Conservation (phyloP, 1,140 invertebrate species). For the Pentalonia nigronervosa region DNA sequence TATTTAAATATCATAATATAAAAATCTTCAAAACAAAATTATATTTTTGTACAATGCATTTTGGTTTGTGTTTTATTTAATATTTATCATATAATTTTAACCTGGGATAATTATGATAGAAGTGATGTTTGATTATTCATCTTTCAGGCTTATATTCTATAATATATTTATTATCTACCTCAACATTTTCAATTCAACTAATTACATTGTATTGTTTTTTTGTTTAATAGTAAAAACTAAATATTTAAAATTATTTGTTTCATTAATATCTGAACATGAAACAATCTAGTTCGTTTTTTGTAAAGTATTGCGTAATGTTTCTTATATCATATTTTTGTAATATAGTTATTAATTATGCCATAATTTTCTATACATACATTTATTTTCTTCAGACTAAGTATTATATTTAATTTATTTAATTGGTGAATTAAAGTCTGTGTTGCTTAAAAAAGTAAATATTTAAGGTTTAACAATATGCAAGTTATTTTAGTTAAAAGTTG, state of each 20-base stretch:
- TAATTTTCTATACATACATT: conserved; percentile 12
- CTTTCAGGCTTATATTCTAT: conserved; percentile 18
- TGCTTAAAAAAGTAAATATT: conserved; percentile 1
- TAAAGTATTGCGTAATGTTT: not conserved
- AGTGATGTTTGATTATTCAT: not conserved
- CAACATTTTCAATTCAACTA: not conserved
- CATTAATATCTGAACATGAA: not conserved
- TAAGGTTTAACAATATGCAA: not conserved
- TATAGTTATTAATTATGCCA: conserved; percentile 13
- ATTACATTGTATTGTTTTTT: not conserved
- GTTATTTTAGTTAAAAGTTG: not conserved
- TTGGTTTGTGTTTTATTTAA: not conserved
- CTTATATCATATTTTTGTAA: conserved; percentile 23
- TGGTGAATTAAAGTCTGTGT: conserved; percentile 13
- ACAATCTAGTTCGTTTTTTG: not conserved
- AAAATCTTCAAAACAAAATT: not conserved
- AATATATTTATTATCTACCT: conserved; percentile 33
- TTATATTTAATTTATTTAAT: conserved; percentile 21
- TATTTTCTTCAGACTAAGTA: not conserved
- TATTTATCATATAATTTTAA: not conserved
- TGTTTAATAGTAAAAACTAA: not conserved
- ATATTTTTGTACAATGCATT: not conserved
- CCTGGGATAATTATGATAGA: not conserved
- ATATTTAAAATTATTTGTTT: not conserved
- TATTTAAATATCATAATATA: not conserved